Evolutionary conservation across 1,140 invertebrate genomes (phyloP).

Genomic region (Lasioglossum albipes): DNA sequence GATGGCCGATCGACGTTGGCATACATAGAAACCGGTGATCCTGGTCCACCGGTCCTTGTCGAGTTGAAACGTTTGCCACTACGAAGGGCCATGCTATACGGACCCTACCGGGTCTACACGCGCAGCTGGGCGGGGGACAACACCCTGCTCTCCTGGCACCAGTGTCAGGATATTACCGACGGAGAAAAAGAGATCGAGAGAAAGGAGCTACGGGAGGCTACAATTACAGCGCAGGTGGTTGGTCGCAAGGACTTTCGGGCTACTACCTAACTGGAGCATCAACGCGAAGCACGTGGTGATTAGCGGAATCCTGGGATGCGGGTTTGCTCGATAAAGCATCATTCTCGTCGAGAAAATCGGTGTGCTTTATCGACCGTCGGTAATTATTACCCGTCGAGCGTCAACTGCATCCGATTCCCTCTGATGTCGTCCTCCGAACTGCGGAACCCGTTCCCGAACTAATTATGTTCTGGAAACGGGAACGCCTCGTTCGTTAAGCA

Average conservation of each 20-base stretch:
- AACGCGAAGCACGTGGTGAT: constrained; percentile 63
- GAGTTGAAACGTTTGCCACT: constrained; percentile 8
- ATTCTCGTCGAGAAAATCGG: constrained; percentile 24
- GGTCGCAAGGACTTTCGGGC: constrained; percentile 51
- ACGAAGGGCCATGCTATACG: constrained; percentile 9
- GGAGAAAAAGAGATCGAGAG: constrained; percentile 22
- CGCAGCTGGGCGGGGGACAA: constrained; percentile 7
- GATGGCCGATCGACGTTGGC: not conserved
- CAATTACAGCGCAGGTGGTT: constrained; percentile 71
- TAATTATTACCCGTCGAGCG: constrained; percentile 60
- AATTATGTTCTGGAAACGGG: constrained; percentile 12
- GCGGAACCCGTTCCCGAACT: not conserved
- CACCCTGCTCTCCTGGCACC: constrained; percentile 27
- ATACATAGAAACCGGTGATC: constrained; percentile 3
- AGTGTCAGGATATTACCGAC: constrained; percentile 52
- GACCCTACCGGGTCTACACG: constrained; percentile 22
- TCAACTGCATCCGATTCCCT: constrained; percentile 16
- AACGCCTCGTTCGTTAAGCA: not conserved
- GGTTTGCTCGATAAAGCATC: constrained; percentile 17
- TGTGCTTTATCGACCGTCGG: constrained; percentile 45
- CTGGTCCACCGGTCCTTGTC: not conserved
- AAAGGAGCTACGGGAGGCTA: constrained; percentile 41
- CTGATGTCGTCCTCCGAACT: constrained; percentile 11
- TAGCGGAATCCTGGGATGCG: constrained; percentile 49
- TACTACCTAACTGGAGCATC: constrained; percentile 72